A percentile compares a stretch with the other conserved stretches of the same genome.
Conservation (phyloP, 2,888 invertebrate genomes). For the Cephus nigrinus region DNA sequence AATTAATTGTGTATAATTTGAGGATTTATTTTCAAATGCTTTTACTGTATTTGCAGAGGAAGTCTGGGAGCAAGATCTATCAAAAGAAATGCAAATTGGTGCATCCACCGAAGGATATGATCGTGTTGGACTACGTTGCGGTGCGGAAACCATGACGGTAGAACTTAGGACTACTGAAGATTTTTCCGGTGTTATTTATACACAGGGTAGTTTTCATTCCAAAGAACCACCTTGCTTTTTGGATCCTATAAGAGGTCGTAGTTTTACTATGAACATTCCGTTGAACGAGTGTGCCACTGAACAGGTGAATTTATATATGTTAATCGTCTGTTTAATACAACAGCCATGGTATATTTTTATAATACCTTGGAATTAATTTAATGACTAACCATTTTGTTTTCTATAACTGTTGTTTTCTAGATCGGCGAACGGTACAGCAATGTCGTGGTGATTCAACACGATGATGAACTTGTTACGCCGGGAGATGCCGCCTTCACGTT, state of each 20-base stretch:
- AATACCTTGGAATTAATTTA: neutral
- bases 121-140: slow-evolving; percentile 70
- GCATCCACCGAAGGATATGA: slow-evolving; percentile 71
- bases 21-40: neutral
- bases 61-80: slow-evolving; percentile 69
- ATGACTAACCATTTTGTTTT: neutral
- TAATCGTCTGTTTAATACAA: neutral
- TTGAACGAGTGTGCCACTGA: slow-evolving; percentile 71
- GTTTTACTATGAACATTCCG: slow-evolving; percentile 70
- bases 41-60: slow-evolving; percentile 46
- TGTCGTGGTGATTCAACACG: slow-evolving; percentile 74
- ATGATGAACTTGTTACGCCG: slow-evolving; percentile 74
- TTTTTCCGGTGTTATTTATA: slow-evolving; percentile 74
- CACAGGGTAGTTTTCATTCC: slow-evolving; percentile 72
- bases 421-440: slow-evolving; percentile 72
- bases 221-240: slow-evolving; percentile 71
- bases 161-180: slow-evolving; percentile 69
- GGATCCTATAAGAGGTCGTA: slow-evolving; percentile 66
- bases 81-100: slow-evolving; percentile 71
- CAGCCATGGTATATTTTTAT: neutral
- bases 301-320: slow-evolving; percentile 55
- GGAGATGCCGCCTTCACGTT: slow-evolving; percentile 76
- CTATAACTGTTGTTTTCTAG: slow-evolving; percentile 41
- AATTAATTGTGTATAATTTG: neutral
- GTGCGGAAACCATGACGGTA: slow-evolving; percentile 70